Base-by-base conservation (phyloP, 2,888 invertebrate species). In the Drosophila rellima region DNA sequence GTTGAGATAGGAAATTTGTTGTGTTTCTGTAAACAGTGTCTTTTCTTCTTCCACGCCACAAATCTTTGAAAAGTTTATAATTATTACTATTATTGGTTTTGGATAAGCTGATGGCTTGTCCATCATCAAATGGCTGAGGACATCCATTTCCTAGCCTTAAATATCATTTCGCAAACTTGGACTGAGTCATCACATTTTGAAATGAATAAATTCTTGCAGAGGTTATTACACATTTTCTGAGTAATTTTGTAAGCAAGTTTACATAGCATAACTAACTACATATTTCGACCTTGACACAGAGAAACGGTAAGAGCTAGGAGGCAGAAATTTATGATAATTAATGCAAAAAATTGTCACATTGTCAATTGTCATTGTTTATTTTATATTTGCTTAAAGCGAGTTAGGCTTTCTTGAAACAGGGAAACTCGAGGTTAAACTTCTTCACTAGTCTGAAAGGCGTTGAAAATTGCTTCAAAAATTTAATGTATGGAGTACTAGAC, bases 1-100 rank as follows among this genome's bases (percentile, higher is more conserved):
- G n/a, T n/a, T 26, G 26, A 52, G 52, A 26, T 29, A 26, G 39
- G 6, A 17, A 39, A 39, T 39, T 52, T 29, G 17, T 39, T 23
- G 23, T n/a, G n/a, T n/a, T n/a, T n/a, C n/a, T n/a, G n/a, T n/a
- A n/a, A n/a, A n/a, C n/a, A n/a, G n/a, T n/a, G n/a, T n/a, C n/a
- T n/a, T n/a, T n/a, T n/a, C 2, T n/a, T 31, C 18, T 20, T 33
- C 31, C 35, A 23, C 1, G 2, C 20, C 23, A 51, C 11, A 39
- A 23, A 37, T 17, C 17, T 17, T 39, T 39, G 29, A n/a, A 4
- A 18, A 29, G n/a, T 13, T 52, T 40, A 5, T 17, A 10, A 39
- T 17, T 40, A 10, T n/a, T 52, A 52, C 29, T 29, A 29, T 15
- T 39, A 37, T 17, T 1, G 15, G 10, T 17, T 39, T 13, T 39